Base-by-base conservation (phyloP, 2,888 invertebrate genomes). In the Prosopocoilus inquinatus region DNA sequence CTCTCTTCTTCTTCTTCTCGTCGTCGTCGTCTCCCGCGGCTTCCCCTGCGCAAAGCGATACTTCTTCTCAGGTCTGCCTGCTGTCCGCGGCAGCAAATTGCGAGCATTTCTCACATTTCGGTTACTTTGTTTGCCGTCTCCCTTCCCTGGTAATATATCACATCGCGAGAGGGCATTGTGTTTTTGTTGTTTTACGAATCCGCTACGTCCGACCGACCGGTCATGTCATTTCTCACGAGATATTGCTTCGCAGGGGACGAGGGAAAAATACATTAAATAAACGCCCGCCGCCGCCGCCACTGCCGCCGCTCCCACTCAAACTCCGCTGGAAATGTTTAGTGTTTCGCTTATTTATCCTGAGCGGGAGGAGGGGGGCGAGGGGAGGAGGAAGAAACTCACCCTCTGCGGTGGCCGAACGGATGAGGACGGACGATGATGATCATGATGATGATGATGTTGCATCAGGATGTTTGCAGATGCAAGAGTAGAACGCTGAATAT, bases 181-280 rank as follows among this genome's bases (percentile, higher is more conserved):
- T 59, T 62, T 60, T 59, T 53, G 55, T 47, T 15, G 53, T 50
- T 45, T 16, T 45, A 44, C 41, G 57, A 57, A 53, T 57, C 57
- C 52, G 60, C 55, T 56, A 50, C 50, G 52, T 56, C 52, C 60
- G 58, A 56, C 51, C 56, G 56, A 58, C 51, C 56, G 55, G 58
- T 55, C 58, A 48, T 59, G 58, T 60, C 62, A 60, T 62, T 62
- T 62, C 57, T 59, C 59, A 59, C 53, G 53, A 56, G 58, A 60
- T 60, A 60, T 60, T 62, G 52, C 55, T 35, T 58, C 52, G 53
- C 52, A 35, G 33, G 32, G 20, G 50, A 15, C 38, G 48, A 41
- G 50, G 20, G 50, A 38, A 50, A 50, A 50, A 50, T 50, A 50
- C 50, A 38, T 38, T 38, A 38, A 13, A 38, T 38, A 38, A 38